Evolutionary conservation across 2,888 invertebrate species (phyloP).

Genomic region (Ectropis crepuscularia): DNA sequence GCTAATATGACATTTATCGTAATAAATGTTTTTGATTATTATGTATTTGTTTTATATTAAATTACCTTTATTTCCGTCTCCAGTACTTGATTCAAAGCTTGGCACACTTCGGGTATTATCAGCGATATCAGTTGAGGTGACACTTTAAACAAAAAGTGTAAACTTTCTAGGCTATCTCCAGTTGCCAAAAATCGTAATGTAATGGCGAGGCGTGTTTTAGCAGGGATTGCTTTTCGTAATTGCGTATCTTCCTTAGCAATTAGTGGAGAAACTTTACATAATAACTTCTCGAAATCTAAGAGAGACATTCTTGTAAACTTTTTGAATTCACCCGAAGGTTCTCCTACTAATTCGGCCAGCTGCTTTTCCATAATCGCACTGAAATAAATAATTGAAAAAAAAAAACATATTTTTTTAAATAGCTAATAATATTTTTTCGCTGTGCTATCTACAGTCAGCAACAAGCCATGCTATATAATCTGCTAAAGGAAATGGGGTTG

Average conservation of each 20-base stretch:
- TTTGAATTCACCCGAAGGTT: conserved; percentile 21
- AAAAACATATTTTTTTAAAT: conserved; percentile 3
- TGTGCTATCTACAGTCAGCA: conserved; percentile 6
- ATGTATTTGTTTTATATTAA: conserved; percentile 14
- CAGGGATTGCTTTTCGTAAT: conserved; percentile 6
- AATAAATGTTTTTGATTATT: conserved; percentile 19
- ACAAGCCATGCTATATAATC: conserved; percentile 9
- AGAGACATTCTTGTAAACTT: conserved; percentile 22
- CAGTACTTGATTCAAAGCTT: conserved; percentile 25
- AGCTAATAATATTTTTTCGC: conserved; percentile 3
- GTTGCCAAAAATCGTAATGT: conserved; percentile 19
- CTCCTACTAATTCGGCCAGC: conserved; percentile 17
- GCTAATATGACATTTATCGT: conserved; percentile 16
- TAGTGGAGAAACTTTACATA: conserved; percentile 17
- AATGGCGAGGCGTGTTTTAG: conserved; percentile 16
- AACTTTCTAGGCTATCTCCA: conserved; percentile 17
- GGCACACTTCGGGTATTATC: conserved; percentile 24
- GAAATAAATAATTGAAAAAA: conserved; percentile 5
- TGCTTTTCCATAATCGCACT: conserved; percentile 18
- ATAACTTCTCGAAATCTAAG: conserved; percentile 18
- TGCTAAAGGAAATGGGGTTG: conserved; percentile 10
- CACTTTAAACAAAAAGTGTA: conserved; percentile 24
- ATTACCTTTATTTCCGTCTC: conserved; percentile 14
- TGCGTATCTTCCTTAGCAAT: conserved; percentile 21
- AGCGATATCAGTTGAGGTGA: conserved; percentile 20